phyloP scores from a whole-genome alignment of 37 sponge, comb jelly and placozoan species.

The Bolinopsis microptera region DNA sequence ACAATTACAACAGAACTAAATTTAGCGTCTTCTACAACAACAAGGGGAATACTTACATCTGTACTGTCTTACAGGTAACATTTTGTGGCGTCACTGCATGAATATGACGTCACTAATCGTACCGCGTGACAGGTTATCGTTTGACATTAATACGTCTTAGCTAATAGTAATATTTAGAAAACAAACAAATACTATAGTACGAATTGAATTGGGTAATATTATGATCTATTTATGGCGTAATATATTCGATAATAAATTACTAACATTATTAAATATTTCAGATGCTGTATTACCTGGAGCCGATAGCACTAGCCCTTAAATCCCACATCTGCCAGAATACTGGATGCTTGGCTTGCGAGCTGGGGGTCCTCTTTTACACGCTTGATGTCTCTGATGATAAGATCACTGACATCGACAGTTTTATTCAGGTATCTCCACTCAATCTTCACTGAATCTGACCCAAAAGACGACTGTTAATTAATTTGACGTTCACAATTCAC shows the following conservation, averaged over 20 bases:
- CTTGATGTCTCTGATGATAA: slow-evolving; percentile 72
- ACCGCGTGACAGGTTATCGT: no score
- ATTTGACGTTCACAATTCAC: no score
- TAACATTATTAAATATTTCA: no score
- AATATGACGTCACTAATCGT: no score
- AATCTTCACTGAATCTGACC: not conserved
- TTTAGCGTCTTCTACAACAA: slow-evolving; percentile 56
- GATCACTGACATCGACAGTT: slow-evolving; percentile 56
- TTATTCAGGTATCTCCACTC: not conserved
- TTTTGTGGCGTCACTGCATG: no score
- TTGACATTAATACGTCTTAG: no score
- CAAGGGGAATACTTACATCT: slow-evolving; percentile 41
- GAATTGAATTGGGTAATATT: no score
- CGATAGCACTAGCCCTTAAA: slow-evolving; percentile 71
- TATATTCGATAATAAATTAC: no score
- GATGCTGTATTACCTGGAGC: slow-evolving; percentile 88
- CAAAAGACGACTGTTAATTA: no score
- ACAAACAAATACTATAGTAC: no score
- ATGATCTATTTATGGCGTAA: no score
- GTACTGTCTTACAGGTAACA: slow-evolving; percentile 30
- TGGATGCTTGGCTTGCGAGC: slow-evolving; percentile 86
- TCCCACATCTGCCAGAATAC: slow-evolving; percentile 79
- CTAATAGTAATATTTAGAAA: no score
- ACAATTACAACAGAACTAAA: slow-evolving; percentile 48
- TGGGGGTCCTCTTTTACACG: slow-evolving; percentile 83